These are phyloP conservation scores for Clarias fuscus DNA, from an alignment of 2,797 vertebrate species.

Conservation along the genomic window DNA sequence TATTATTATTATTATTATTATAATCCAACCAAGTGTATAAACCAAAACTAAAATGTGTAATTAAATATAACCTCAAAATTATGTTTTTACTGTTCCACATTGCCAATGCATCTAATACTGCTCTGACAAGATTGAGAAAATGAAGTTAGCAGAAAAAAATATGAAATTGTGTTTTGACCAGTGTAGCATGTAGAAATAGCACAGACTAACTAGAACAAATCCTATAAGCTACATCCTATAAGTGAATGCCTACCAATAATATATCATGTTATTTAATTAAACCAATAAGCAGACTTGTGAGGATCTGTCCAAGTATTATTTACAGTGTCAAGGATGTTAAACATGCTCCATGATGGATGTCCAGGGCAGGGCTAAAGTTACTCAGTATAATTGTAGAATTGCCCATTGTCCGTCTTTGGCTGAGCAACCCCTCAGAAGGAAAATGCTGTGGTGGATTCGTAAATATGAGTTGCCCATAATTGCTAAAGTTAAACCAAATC, in stretches of 20 bases:
- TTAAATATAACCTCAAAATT: too few species aligned
- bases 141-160: not conserved
- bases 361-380: too few species aligned
- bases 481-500: too few species aligned
- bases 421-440: too few species aligned
- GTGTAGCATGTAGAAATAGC: not conserved
- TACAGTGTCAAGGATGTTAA: not conserved
- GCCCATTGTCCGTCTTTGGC: too few species aligned
- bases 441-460: too few species aligned
- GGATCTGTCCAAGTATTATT: not conserved
- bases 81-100: not conserved
- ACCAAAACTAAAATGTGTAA: too few species aligned
- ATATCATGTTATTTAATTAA: not conserved
- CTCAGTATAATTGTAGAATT: too few species aligned
- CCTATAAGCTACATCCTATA: not conserved
- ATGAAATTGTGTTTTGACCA: not conserved
- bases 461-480: too few species aligned
- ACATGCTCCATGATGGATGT: not conserved
- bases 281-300: not conserved
- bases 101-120: not conserved
- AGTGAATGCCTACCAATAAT: not conserved
- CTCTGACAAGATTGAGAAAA: not conserved
- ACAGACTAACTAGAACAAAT: not conserved
- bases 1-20: not conserved
- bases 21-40: too few species aligned